Evolutionary conservation across 2,113 vertebrate genomes (phyloP), one percentile per base, ranked within the genome.

Genomic region (Lepidothrix coronata): DNA sequence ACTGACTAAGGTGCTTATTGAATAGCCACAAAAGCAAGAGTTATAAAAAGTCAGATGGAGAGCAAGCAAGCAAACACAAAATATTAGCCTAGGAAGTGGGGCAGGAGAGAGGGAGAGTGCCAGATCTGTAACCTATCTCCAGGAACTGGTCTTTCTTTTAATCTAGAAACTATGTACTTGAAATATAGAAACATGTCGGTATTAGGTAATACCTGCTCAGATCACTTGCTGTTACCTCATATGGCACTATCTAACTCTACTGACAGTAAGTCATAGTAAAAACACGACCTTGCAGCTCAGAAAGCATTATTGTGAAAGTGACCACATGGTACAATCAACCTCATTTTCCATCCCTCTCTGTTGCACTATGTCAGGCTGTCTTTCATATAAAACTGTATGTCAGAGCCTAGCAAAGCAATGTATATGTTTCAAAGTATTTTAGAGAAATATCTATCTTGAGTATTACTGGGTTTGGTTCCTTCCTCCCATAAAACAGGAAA

Each of bases 1-100:
- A 14, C 1, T 54, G 3, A 8, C 66, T 21, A 88, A 44, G 6
- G 17, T 75, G 19, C 3, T 14, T 1, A 0, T 14, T 46, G 41
- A 66, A 22, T 31, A 70, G 14, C 4, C 28, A 52, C 20, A 35
- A 70, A 57, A 90, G 11, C 1, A 62, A 33, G 1, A 81, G 15
- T 49, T 46, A 24, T 49, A 52, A 57, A 73, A 93, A 54, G 12
- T 43, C 46, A 82, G 30, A 46, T 5, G 23, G 22, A 59, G 10
- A 55, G 3, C 4, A 63, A 80, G 14, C 12, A 82, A 66, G 7
- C 6, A 77, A 75, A 87, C 7, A 37, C 2, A 87, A 89, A 13
- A 48, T 44, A 19, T 14, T n/a, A 58, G 39, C 37, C 30, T 15
- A 59, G 16, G 7, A 25, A 82, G 9, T 12, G 3, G 5, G 18